Percentiles rank a stretch among this genome's conserved stretches.
Conservation (phyloP, 2,113 vertebrate genomes). For the Piaya cayana region DNA sequence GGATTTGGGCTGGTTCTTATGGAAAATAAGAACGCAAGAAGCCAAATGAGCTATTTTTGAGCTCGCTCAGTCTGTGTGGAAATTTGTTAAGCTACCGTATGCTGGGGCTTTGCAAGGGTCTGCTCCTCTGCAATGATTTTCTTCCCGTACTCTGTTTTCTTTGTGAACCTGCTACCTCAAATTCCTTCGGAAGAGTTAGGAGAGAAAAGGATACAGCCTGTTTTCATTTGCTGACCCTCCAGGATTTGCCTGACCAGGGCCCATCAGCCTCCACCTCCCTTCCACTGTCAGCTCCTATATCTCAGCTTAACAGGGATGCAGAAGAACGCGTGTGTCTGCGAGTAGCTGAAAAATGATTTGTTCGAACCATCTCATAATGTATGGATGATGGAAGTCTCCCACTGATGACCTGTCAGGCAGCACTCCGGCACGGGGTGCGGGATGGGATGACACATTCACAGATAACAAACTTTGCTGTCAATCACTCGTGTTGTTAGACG, state of each 20-base stretch:
- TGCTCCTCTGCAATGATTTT: not conserved
- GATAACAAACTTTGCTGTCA: slow-evolving; percentile 63
- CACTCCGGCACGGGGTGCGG: slow-evolving; percentile 1
- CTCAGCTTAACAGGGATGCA: not conserved
- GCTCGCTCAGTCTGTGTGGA: not conserved
- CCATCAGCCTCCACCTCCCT: not conserved
- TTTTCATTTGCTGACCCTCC: not conserved
- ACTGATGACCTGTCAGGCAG: slow-evolving; percentile 52
- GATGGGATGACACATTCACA: slow-evolving; percentile 31
- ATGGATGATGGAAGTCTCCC: slow-evolving; percentile 29
- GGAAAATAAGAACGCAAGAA: not conserved
- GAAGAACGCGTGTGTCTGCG: not conserved
- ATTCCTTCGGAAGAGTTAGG: not conserved
- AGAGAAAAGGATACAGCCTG: not conserved
- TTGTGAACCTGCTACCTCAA: not conserved
- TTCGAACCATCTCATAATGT: not conserved
- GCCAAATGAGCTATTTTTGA: not conserved
- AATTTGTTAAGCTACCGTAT: not conserved
- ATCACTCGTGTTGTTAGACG: not conserved
- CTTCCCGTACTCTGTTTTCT: not conserved
- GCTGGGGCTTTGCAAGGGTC: not conserved
- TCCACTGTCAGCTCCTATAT: not conserved
- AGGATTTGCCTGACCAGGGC: not conserved
- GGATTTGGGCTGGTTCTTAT: not conserved
- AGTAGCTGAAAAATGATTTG: not conserved